Base-by-base conservation (phyloP, 2,113 vertebrate genomes). In the Shinisaurus crocodilurus region DNA sequence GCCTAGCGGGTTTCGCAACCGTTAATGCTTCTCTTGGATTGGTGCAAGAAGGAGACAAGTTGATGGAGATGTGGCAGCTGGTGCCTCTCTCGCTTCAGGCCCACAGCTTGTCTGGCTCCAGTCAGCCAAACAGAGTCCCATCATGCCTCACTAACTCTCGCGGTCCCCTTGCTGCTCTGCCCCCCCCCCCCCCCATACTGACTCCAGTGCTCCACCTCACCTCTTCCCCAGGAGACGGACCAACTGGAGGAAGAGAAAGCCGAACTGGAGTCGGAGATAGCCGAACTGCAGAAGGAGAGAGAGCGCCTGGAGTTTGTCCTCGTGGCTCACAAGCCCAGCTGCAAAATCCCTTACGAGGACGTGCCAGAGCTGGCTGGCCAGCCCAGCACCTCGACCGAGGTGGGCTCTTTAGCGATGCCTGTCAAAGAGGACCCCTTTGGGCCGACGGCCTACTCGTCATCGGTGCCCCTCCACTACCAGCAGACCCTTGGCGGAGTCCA, bases 241-340 rank as follows among this genome's bases (percentile, higher is more conserved):
- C 96, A 98, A 13, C 93, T 99, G 96, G 99, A 99, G 96, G 99
- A 99, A 96, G 98, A 99, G 95, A 99, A 99, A 82, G 98, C 99
- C 0, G 98, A 98, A 93, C 97, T 99, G 93, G 98, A 99, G 97
- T 98, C 99, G 0, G 99, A 99, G 97, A 99, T 99, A 54, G 98
- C 98, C 0, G 98, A 99, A 94, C 97, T 99, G 85, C 99, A 98
- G 94, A 99, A 99, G 96, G 98, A 99, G 97, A 98, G 99, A 95
- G 99, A 99, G 81, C 98, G 98, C 0, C 96, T 99, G 96, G 98
- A 99, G 92, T 99, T 99, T 94, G 98, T 99, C 90, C 96, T 99
- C 94, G 98, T 99, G 91, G 98, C 99, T 82, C 99, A 99, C 96
- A 98, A 98, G 82, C 98, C 98, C 0, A 97, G 96, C 94, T 99